A percentile compares a stretch with the other conserved stretches of the same genome.
These are phyloP conservation scores for Paratilapia polleni DNA, from an alignment of 2,113 vertebrate genomes.

Conservation along the genomic window DNA sequence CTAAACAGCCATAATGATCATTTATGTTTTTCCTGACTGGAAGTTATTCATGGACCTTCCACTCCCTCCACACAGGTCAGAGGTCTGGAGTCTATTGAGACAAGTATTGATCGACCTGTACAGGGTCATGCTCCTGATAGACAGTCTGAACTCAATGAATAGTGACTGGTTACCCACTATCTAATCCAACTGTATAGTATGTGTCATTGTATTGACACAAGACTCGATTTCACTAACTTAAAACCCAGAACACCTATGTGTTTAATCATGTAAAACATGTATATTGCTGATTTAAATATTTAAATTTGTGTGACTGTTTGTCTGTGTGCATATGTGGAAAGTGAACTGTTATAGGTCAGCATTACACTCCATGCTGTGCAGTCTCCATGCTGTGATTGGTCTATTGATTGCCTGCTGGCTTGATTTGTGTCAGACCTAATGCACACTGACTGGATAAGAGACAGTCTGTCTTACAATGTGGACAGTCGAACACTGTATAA, in stretches of 20 bases:
- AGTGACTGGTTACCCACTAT: background rate
- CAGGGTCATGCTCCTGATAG: background rate
- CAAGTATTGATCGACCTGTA: background rate
- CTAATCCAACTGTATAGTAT: background rate
- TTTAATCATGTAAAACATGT: background rate
- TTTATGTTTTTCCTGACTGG: no score
- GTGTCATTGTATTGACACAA: background rate
- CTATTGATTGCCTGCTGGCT: conserved; percentile 56
- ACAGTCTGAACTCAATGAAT: background rate
- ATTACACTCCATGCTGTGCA: background rate
- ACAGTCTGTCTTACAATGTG: conserved; percentile 10
- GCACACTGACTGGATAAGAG: conserved; percentile 46
- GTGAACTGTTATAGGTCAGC: background rate
- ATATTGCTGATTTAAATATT: background rate
- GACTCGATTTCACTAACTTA: background rate
- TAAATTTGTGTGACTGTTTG: background rate
- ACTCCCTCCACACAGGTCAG: no score
- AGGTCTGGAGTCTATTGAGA: background rate
- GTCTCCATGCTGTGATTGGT: conserved; percentile 16
- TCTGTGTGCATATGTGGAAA: background rate
- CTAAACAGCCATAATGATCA: no score
- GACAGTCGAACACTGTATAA: background rate
- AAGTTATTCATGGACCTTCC: no score
- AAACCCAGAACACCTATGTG: background rate
- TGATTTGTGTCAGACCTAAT: conserved; percentile 64